These are phyloP conservation scores for Sympetrum striolatum DNA, from an alignment of 2,888 invertebrate genomes.

Conservation along the genomic window DNA sequence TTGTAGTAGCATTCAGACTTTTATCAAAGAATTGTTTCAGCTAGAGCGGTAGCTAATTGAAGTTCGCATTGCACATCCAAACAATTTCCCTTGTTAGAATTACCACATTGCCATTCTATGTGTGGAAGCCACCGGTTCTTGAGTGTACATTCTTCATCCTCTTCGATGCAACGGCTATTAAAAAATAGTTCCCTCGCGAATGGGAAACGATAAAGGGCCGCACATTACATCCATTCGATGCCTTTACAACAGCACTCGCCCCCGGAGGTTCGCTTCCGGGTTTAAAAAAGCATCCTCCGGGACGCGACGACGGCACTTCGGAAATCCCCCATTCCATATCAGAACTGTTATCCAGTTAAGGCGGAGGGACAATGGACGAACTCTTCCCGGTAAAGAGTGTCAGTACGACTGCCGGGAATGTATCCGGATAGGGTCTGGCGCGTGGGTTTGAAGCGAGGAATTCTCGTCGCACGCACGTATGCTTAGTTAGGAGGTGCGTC, in stretches of 20 bases:
- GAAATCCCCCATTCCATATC: constrained; percentile 22
- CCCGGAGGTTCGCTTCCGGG: constrained; percentile 11
- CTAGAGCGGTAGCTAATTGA: too few species aligned
- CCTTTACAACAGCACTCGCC: neutral
- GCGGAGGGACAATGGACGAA: neutral
- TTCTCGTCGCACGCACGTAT: neutral
- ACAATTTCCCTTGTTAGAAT: neutral
- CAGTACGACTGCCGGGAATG: neutral
- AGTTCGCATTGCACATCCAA: neutral
- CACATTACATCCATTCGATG: neutral
- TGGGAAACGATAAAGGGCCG: neutral
- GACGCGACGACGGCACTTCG: constrained; percentile 23
- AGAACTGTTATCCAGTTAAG: neutral
- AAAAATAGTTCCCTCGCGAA: neutral
- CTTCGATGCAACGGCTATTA: neutral
- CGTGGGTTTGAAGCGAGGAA: neutral
- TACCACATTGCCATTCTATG: neutral
- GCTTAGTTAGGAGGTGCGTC: constrained; percentile 11
- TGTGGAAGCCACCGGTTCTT: neutral
- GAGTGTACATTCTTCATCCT: neutral
- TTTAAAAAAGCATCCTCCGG: neutral
- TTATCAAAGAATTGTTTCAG: too few species aligned
- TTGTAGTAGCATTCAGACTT: too few species aligned
- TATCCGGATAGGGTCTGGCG: neutral
- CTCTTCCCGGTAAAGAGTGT: neutral